Conservation (phyloP, 2,113 vertebrate species). For the Tragelaphus buxtoni region DNA sequence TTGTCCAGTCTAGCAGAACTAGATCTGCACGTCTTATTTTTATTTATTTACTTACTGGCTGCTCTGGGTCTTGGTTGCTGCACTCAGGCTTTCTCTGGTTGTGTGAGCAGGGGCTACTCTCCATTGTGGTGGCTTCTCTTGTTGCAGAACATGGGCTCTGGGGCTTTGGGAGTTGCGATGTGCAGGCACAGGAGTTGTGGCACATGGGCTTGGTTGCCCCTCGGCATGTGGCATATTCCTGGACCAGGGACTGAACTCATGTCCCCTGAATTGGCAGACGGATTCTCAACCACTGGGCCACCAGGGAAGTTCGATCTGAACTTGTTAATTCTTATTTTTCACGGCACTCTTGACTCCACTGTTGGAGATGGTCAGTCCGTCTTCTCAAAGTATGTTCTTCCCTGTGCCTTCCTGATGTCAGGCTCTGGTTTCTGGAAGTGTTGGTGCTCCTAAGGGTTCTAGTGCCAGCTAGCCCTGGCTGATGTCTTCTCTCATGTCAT, state of each 20-base stretch:
- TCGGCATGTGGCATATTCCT: neutral
- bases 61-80: neutral
- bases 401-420: neutral
- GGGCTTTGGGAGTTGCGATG: neutral
- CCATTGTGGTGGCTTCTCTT: neutral
- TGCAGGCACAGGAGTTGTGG: neutral
- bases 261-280: neutral
- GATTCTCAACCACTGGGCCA: neutral
- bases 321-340: neutral
- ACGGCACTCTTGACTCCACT: neutral
- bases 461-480: neutral
- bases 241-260: neutral
- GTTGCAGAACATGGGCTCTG: fast-evolving
- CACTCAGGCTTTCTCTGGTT: neutral
- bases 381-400: neutral
- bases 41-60: neutral
- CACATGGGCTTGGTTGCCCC: neutral
- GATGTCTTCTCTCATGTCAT: neutral
- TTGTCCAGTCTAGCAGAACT: neutral
- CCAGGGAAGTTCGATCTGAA: neutral
- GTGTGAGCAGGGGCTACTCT: neutral
- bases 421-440: neutral
- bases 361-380: neutral
- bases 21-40: neutral
- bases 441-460: neutral